Evolutionary conservation across 2,888 invertebrate species (phyloP).

Genomic region (Anarsia innoxiella): DNA sequence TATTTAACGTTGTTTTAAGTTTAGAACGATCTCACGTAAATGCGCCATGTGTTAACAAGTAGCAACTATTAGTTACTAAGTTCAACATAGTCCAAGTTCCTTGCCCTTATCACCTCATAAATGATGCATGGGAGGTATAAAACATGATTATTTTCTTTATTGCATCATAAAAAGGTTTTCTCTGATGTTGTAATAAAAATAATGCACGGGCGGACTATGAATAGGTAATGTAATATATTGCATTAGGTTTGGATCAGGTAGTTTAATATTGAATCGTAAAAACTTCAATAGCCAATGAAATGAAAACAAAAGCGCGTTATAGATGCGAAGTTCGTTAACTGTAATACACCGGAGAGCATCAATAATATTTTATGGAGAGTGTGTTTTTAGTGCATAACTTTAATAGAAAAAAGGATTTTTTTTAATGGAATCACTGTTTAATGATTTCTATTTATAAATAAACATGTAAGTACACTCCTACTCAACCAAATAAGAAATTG

Average conservation of each 20-base stretch:
- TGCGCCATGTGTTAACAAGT: slow-evolving; percentile 15
- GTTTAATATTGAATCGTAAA: slow-evolving; percentile 4
- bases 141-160: slow-evolving; percentile 28
- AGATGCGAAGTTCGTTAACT: no score
- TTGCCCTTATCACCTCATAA: slow-evolving; percentile 33
- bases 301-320: no score
- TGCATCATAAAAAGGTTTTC: slow-evolving; percentile 16
- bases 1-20: background rate
- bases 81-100: slow-evolving; percentile 23
- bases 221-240: slow-evolving; percentile 6
- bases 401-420: no score
- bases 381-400: no score
- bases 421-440: no score
- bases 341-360: no score
- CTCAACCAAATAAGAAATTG: no score
- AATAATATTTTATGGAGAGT: no score
- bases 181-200: slow-evolving; percentile 12
- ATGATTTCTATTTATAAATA: no score
- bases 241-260: slow-evolving; percentile 1
- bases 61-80: slow-evolving; percentile 14
- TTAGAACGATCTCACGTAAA: slow-evolving; percentile 37
- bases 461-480: no score
- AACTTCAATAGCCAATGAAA: no score
- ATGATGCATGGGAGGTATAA: slow-evolving; percentile 37
- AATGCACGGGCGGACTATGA: slow-evolving; percentile 8